Percentiles rank a stretch among this genome's conserved stretches.
These are phyloP conservation scores for Taenioides sp. DNA, from an alignment of 2,797 vertebrate species.

Conservation along the genomic window DNA sequence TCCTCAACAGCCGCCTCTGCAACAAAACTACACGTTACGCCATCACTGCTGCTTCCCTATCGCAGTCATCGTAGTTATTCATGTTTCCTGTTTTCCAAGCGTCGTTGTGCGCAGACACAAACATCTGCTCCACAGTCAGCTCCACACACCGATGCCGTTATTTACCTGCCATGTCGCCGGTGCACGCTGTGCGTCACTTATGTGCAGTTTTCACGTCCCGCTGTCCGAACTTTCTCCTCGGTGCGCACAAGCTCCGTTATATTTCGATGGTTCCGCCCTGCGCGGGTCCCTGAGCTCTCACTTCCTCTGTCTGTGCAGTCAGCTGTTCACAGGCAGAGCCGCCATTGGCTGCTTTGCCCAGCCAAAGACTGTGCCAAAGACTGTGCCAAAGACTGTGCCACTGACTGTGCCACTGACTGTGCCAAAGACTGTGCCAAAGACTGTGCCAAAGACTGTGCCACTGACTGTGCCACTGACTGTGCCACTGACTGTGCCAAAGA, in stretches of 20 bases:
- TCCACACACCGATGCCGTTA: background rate
- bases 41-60: background rate
- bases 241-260: background rate
- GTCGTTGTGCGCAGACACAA: background rate
- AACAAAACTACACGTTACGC: background rate
- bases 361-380: background rate
- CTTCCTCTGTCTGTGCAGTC: background rate
- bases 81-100: background rate
- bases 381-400: too few relatives aligned
- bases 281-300: background rate
- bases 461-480: too few relatives aligned
- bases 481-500: too few relatives aligned
- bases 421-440: too few relatives aligned
- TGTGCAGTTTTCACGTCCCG: background rate
- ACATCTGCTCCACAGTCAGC: background rate
- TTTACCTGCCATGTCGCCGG: slow-evolving; percentile 4
- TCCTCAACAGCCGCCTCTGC: slow-evolving; percentile 33
- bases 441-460: too few relatives aligned
- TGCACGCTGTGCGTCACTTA: background rate
- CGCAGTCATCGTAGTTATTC: background rate
- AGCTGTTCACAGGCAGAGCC: background rate
- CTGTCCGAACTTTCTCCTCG: background rate
- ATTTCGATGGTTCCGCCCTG: background rate
- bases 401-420: too few relatives aligned
- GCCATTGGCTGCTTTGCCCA: background rate